Evolutionary conservation across 2,888 invertebrate genomes (phyloP).

Genomic region (Polymixis flavicincta): DNA sequence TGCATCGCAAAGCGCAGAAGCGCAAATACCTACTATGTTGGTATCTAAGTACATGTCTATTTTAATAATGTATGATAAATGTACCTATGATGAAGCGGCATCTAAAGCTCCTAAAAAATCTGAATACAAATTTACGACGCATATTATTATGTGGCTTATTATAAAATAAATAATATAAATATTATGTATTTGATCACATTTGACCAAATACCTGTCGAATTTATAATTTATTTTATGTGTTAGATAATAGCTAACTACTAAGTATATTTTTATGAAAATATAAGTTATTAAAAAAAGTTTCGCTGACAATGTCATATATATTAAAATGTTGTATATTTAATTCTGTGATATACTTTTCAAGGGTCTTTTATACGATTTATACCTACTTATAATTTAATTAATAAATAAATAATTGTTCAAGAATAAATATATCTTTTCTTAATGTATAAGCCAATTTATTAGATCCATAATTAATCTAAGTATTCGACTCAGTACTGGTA

Average conservation of each 20-base stretch:
- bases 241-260: constrained; percentile 34
- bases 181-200: constrained; percentile 37
- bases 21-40: not conserved
- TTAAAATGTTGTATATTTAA: constrained; percentile 54
- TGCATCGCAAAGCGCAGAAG: not conserved
- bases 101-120: constrained; percentile 17
- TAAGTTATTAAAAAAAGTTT: constrained; percentile 40
- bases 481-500: constrained; percentile 16
- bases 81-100: not conserved
- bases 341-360: constrained; percentile 71
- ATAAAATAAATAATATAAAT: constrained; percentile 22
- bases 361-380: constrained; percentile 62
- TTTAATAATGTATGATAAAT: not conserved
- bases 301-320: constrained; percentile 23
- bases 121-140: not conserved
- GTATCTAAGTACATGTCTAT: not conserved
- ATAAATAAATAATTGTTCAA: constrained; percentile 33
- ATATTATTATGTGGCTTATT: constrained; percentile 8
- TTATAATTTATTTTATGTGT: constrained; percentile 57
- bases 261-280: constrained; percentile 33
- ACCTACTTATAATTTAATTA: constrained; percentile 47
- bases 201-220: constrained; percentile 56
- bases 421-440: constrained; percentile 11
- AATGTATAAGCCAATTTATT: not conserved
- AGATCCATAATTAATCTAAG: not conserved